Evolutionary conservation across 2,113 vertebrate genomes (phyloP).

Genomic region (Paralichthys olivaceus): DNA sequence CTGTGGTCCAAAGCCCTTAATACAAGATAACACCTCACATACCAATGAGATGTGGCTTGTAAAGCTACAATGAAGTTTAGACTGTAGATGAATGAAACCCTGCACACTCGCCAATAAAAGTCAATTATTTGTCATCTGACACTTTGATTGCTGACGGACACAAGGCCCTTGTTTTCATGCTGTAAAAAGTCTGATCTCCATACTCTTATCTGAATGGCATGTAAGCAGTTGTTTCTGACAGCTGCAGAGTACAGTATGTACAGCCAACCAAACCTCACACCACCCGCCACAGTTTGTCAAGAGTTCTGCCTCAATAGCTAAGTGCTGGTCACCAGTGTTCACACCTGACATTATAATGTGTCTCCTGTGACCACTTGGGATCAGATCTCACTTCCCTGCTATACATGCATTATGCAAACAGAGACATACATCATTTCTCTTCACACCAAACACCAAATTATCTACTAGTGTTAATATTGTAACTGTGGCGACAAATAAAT

Average conservation of each 20-base stretch:
- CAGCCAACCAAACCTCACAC: slow-evolving; percentile 42
- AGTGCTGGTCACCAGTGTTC: neutral
- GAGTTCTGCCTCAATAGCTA: slow-evolving; percentile 1
- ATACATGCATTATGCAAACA: neutral
- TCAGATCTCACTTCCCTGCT: neutral
- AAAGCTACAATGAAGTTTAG: neutral
- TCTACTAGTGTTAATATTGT: neutral
- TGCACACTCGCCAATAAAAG: neutral
- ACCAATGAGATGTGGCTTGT: too few species aligned
- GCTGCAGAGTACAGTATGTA: slow-evolving; percentile 56
- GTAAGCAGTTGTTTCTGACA: slow-evolving; percentile 69
- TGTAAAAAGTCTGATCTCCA: neutral
- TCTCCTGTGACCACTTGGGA: neutral
- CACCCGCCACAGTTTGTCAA: slow-evolving; percentile 28
- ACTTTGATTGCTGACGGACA: neutral
- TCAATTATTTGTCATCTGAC: slow-evolving; percentile 4
- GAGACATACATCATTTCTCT: neutral
- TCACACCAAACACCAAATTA: neutral
- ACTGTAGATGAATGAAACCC: neutral
- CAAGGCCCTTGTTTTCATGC: neutral
- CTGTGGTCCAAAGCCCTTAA: neutral
- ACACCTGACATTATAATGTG: neutral
- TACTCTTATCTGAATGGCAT: slow-evolving; percentile 6
- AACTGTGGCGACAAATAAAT: neutral
- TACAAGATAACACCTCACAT: too few species aligned